A percentile compares a stretch with the other conserved stretches of the same genome.
Conservation (phyloP, 2,888 invertebrate species). For the Anoncus sp. region DNA sequence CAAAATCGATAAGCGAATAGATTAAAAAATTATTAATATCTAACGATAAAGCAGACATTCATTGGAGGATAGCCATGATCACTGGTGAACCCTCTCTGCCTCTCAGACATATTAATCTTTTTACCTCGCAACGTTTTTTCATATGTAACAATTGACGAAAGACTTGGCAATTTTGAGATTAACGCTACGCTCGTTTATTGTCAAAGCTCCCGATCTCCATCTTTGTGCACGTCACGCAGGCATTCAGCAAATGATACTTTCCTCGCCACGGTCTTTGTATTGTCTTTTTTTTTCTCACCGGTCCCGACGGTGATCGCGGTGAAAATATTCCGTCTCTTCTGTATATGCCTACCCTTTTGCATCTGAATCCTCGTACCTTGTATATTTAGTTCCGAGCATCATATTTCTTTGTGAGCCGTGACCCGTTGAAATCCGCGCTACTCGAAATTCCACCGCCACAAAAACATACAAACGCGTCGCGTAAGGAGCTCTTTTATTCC, state of each 20-base stretch:
- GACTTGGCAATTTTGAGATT: neutral
- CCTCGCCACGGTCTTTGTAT: neutral
- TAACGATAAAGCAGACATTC: too few species aligned
- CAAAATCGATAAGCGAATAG: too few species aligned
- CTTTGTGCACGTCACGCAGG: neutral
- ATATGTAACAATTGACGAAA: neutral
- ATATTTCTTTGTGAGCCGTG: conserved; percentile 52
- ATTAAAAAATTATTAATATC: too few species aligned
- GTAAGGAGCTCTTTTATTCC: conserved; percentile 25
- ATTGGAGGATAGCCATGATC: too few species aligned
- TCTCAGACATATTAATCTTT: too few species aligned
- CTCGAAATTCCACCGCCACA: conserved; percentile 37
- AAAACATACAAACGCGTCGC: neutral
- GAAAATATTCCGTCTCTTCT: conserved; percentile 11
- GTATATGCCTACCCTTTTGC: conserved; percentile 12
- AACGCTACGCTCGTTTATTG: neutral
- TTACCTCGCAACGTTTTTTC: neutral
- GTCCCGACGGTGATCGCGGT: neutral
- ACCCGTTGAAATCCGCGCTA: conserved; percentile 41
- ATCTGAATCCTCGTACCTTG: conserved; percentile 16
- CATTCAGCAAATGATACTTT: conserved; percentile 8
- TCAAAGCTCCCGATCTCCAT: neutral
- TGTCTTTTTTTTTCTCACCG: neutral
- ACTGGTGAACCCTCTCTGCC: too few species aligned
- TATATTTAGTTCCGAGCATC: conserved; percentile 49